Evolutionary conservation across 2,113 vertebrate genomes (phyloP).

Genomic region (Vidua chalybeata): DNA sequence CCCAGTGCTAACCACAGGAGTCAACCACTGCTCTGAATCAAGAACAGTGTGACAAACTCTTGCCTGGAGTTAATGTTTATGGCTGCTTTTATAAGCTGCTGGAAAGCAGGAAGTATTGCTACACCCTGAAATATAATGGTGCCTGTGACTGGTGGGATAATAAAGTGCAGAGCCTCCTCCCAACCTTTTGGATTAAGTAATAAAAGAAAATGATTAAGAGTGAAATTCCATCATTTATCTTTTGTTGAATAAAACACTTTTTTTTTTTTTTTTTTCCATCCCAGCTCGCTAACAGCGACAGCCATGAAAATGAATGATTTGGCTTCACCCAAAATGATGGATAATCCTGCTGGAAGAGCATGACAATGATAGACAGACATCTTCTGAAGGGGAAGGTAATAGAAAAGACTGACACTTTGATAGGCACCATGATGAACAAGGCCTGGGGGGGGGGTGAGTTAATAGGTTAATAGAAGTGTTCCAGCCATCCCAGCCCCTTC

Average conservation of each 20-base stretch:
- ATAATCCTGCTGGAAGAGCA: conserved; percentile 45
- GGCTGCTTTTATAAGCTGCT: conserved; percentile 49
- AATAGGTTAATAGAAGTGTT: conserved; percentile 39
- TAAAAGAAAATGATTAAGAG: conserved; percentile 63
- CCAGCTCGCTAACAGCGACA: neutral
- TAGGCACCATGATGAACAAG: conserved; percentile 57
- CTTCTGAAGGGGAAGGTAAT: conserved; percentile 51
- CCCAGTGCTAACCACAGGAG: neutral
- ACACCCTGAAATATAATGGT: conserved; percentile 40
- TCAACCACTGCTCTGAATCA: neutral
- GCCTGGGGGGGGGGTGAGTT: neutral
- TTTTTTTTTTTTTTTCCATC: neutral
- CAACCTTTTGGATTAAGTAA: conserved; percentile 56
- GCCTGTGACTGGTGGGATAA: neutral
- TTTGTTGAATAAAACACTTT: conserved; percentile 12
- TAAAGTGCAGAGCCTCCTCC: conserved; percentile 40
- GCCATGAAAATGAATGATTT: conserved; percentile 54
- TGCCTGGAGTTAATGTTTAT: conserved; percentile 49
- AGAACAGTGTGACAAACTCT: conserved; percentile 19
- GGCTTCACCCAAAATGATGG: conserved; percentile 53
- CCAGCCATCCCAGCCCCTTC: neutral
- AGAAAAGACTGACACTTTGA: conserved; percentile 56
- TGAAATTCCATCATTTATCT: conserved; percentile 35
- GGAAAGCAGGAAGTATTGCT: conserved; percentile 34
- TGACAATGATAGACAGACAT: conserved; percentile 58